Base-by-base conservation (phyloP, 2,113 vertebrate genomes). In the Typhlomys cinereus region DNA sequence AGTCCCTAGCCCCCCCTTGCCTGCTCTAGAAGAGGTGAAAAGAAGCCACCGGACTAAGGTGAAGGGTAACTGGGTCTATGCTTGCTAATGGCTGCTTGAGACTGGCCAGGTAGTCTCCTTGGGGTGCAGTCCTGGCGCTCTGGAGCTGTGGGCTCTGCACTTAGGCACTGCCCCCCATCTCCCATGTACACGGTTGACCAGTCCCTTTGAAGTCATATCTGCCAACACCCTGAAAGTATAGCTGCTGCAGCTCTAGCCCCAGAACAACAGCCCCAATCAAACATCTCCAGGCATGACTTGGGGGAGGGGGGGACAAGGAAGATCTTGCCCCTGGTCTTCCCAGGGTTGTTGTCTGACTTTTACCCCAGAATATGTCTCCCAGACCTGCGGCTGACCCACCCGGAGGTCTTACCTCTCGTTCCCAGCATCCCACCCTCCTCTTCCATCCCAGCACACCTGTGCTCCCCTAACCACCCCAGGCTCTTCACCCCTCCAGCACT, bases 1-100 rank as follows among this genome's bases (percentile, higher is more conserved):
- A 80, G 61, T 17, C 59, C 50, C 67, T 36, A 41, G 36, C 14
- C 44, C 29, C 46, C 5, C 39, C 27, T 3, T 11, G 25, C 67
- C 27, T 61, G 39, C 39, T 74, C 69, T 23, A 7, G 17, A 84
- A 97, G 94, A 39, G 15, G 91, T 71, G 20, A 88, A 96, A 70
- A 50, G 94, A 46, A 21, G 0, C 31, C 83, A 85, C 92, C 89
- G 83, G 41, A 89, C 78, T 83, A 85, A 52, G 82, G 70, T 94
- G 80, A 0, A 7, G 50, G 54, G 88, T 75, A 46, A 75, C 15
- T 36, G 83, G 48, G 23, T 31, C 52, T 71, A 34, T 1, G 21
- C 67, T 85, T 25, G 29, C 39, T 46, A 20, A 4, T 17, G 1
- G 1, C 81, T 54, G 67, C 11, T 48, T 84, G 5, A 20, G 80